Conservation (phyloP, 2,113 vertebrate species). For the Pelvicachromis taeniatus region DNA sequence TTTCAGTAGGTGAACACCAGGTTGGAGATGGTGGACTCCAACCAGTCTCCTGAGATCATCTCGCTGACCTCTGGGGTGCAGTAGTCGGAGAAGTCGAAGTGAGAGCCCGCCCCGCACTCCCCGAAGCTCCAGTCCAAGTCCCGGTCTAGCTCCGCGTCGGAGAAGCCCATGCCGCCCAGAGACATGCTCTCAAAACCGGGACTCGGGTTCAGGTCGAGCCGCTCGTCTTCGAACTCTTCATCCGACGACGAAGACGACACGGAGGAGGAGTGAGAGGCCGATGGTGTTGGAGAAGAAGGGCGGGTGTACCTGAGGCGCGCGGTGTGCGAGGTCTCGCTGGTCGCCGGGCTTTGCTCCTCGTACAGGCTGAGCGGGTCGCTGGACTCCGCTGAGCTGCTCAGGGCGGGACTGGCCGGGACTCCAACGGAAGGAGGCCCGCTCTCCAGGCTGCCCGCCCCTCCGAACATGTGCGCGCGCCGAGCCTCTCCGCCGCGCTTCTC, state of each 20-base stretch:
- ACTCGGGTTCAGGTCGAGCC: conserved; percentile 86
- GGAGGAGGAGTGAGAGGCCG: conserved; percentile 79
- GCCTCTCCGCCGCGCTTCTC: conserved; percentile 78
- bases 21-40: conserved; percentile 98
- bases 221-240: conserved; percentile 95
- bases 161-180: conserved; percentile 88
- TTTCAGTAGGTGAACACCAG: conserved; percentile 97
- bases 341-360: conserved; percentile 81
- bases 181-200: conserved; percentile 92
- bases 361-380: conserved; percentile 90
- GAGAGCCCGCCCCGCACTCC: conserved; percentile 89
- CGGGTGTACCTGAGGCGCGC: conserved; percentile 84
- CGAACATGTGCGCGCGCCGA: conserved; percentile 83
- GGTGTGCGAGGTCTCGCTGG: conserved; percentile 64
- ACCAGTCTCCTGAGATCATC: conserved; percentile 99
- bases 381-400: conserved; percentile 86
- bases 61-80: conserved; percentile 99
- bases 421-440: conserved; percentile 81
- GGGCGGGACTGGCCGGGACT: conserved; percentile 86
- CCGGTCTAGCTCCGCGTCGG: conserved; percentile 88
- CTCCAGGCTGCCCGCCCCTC: conserved; percentile 72
- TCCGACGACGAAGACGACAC: conserved; percentile 85
- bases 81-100: conserved; percentile 99
- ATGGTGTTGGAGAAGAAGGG: conserved; percentile 89
- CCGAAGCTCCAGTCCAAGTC: conserved; percentile 95